These are phyloP conservation scores for Tapirus indicus DNA, from an alignment of 2,797 vertebrate genomes.

Conservation along the genomic window DNA sequence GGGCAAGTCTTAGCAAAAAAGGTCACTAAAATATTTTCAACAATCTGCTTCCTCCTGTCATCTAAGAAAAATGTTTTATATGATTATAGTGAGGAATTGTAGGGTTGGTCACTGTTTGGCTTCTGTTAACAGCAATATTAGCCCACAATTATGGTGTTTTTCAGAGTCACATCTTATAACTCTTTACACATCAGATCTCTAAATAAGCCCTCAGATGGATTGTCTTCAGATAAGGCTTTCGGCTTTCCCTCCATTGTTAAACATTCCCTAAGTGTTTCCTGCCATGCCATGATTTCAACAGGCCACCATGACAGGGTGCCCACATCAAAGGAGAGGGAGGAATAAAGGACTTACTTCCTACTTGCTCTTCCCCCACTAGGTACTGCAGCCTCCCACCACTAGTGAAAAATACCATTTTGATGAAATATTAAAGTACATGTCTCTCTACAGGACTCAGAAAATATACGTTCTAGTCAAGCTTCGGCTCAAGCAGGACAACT, in stretches of 20 bases:
- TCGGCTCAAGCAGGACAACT: not conserved
- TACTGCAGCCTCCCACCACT: not conserved
- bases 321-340: not conserved
- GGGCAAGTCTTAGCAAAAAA: not conserved
- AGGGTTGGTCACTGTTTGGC: not conserved
- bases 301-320: not conserved
- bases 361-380: not conserved
- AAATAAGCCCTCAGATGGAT: not conserved
- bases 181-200: not conserved
- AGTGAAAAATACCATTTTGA: not conserved
- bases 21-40: not conserved
- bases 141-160: not conserved
- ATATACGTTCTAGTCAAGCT: not conserved
- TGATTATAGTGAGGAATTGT: not conserved
- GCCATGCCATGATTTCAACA: not conserved
- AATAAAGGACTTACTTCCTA: not conserved
- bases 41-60: not conserved
- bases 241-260: not conserved
- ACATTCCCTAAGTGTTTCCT: not conserved
- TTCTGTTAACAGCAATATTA: not conserved
- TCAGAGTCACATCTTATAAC: not conserved
- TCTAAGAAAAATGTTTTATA: not conserved
- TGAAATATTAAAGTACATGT: not conserved
- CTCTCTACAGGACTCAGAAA: slow-evolving; percentile 35
- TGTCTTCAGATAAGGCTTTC: not conserved